Percentiles rank a stretch among this genome's conserved stretches.
These are phyloP conservation scores for Odontophorus gujanensis DNA, from an alignment of 2,113 vertebrate genomes.

Conservation along the genomic window DNA sequence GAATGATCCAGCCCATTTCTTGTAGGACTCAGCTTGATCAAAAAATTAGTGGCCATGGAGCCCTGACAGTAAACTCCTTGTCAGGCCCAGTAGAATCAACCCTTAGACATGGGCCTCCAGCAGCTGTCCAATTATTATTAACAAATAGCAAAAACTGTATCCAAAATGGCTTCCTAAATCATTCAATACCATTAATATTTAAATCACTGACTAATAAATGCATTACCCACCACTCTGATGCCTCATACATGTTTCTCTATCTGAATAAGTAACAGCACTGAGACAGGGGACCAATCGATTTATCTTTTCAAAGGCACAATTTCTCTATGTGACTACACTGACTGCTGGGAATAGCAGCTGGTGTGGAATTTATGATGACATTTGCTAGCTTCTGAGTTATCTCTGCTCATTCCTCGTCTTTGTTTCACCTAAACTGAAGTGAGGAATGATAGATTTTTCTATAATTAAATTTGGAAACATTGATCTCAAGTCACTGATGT, in stretches of 20 bases:
- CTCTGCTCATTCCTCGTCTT: neutral
- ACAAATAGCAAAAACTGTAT: neutral
- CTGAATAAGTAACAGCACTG: neutral
- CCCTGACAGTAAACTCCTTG: neutral
- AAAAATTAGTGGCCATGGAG: fast-evolving
- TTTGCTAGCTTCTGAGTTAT: neutral
- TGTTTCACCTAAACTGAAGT: neutral
- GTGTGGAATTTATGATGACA: neutral
- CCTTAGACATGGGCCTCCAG: neutral
- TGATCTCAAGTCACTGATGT: neutral
- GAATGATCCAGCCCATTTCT: neutral
- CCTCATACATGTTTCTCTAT: fast-evolving
- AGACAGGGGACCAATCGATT: neutral
- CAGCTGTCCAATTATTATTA: neutral
- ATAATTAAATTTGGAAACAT: neutral
- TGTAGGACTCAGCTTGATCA: neutral
- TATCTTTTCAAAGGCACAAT: neutral
- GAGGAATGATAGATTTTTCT: neutral
- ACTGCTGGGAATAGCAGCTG: neutral
- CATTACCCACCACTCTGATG: neutral
- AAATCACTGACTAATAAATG: neutral
- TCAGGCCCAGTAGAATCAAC: fast-evolving
- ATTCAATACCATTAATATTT: neutral
- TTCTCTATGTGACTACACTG: fast-evolving
- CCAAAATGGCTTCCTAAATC: neutral